Base-by-base conservation (phyloP, 2,797 vertebrate species). In the Streptopelia turtur region DNA sequence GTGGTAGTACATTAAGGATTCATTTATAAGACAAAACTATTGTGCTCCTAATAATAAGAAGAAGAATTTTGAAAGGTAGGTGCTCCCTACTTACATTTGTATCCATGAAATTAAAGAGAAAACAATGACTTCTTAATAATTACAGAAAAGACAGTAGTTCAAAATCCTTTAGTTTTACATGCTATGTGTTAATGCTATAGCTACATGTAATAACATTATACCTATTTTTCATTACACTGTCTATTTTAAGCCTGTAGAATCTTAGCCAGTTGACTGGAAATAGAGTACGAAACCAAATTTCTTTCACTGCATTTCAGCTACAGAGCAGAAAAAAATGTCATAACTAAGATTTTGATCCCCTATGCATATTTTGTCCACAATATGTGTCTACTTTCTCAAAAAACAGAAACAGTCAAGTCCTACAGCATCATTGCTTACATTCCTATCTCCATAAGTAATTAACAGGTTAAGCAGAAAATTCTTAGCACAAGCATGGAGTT, bases 21-120 rank as follows among this genome's bases (percentile, higher is more conserved):
- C 3, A 33, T 64, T 84, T 76, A 2, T 35, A 47, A 63, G 28
- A 64, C 14, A 74, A 60, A 78, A 43, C 5, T 68, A 10, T 45
- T 35, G 3, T 12, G 53, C 1, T 45, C 5, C 2, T 24, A 33
- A 24, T 6, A 39, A 12, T 8, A 21, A 9, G 5, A 17, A 33
- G 9, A 57, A 25, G 16, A 21, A 35, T 30, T 13, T 50, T 7
- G 17, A 63, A 31, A 37, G 1, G 1, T 33, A 59, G 1, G 1
- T 25, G 41, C 4, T 81, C 10, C 11, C 5, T 77, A 37, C 2
- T 6, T 39, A 24, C 15, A 13, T 76, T 70, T 87, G 1, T 33
- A 49, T 18, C 15, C 49, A 27, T 50, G 16, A 45, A 61, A 72
- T 21, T 45, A 66, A 56, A 45, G 17, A 60, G 13, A 30, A 45